Conservation (phyloP, 2,113 vertebrate genomes). For the Probosciger aterrimus region DNA sequence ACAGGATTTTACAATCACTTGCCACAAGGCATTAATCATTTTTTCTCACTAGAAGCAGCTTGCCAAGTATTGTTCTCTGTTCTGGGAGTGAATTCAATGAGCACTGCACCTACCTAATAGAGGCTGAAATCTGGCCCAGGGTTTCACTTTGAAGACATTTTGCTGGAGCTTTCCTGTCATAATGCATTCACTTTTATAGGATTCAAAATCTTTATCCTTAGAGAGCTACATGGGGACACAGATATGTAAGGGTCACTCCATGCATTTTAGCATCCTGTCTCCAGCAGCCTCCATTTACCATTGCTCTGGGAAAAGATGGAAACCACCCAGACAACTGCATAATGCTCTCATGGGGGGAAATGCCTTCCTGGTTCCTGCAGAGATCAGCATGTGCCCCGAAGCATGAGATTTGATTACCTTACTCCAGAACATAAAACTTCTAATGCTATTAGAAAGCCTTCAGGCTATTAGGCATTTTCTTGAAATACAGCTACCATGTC, state of each 20-base stretch:
- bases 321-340: neutral
- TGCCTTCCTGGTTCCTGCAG: conserved; percentile 30
- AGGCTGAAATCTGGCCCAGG: conserved; percentile 15
- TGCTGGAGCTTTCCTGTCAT: conserved; percentile 21
- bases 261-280: neutral
- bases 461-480: conserved; percentile 4
- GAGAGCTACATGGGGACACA: neutral
- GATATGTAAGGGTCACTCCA: neutral
- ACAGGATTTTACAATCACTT: neutral
- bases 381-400: neutral
- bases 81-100: conserved; percentile 8
- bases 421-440: conserved; percentile 22
- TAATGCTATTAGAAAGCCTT: conserved; percentile 24
- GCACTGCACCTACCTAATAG: conserved; percentile 16
- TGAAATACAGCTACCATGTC: neutral
- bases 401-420: conserved; percentile 41
- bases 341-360: neutral
- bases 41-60: neutral
- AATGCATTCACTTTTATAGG: conserved; percentile 24
- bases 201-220: conserved; percentile 8
- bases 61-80: conserved; percentile 47
- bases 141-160: conserved; percentile 33
- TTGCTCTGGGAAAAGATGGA: neutral
- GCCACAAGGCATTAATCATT: conserved; percentile 10
- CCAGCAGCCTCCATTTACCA: neutral